A percentile compares a stretch with the other conserved stretches of the same genome.
Evolutionary conservation across 2,113 vertebrate species (phyloP).

Genomic region (Theristicus caerulescens): DNA sequence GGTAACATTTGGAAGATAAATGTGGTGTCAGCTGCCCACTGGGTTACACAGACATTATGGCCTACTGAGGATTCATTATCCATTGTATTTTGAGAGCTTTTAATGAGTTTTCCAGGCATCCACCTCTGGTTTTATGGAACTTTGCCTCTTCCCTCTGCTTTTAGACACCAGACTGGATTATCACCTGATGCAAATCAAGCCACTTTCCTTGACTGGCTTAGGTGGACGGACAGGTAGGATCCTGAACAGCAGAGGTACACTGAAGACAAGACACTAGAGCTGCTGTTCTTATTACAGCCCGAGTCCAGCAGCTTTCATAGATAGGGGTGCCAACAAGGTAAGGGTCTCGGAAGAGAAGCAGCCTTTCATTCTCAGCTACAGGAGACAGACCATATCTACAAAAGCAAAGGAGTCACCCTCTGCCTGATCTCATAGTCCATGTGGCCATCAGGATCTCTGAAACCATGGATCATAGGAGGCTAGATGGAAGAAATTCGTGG

Average conservation of each 20-base stretch:
- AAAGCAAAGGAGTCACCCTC: no score
- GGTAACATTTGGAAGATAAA: slow-evolving; percentile 38
- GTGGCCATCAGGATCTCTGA: neutral
- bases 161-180: neutral
- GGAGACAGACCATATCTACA: neutral
- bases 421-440: neutral
- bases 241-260: neutral
- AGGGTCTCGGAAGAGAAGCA: neutral
- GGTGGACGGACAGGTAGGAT: neutral
- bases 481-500: neutral
- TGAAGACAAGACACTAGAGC: neutral
- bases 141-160: neutral
- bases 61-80: neutral
- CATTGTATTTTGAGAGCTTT: neutral
- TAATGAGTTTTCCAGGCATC: slow-evolving; percentile 21
- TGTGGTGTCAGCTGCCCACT: slow-evolving; percentile 26
- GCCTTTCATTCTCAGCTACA: fast-evolving
- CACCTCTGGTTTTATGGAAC: neutral
- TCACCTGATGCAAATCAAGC: neutral
- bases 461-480: neutral
- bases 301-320: neutral
- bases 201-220: neutral
- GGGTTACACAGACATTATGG: neutral
- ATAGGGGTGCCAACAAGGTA: fast-evolving
- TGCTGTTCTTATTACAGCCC: neutral